Percentiles rank a stretch among this genome's conserved stretches.
These are phyloP conservation scores for Leptinotarsa peninsularis DNA, from an alignment of 2,888 invertebrate genomes.

Conservation along the genomic window DNA sequence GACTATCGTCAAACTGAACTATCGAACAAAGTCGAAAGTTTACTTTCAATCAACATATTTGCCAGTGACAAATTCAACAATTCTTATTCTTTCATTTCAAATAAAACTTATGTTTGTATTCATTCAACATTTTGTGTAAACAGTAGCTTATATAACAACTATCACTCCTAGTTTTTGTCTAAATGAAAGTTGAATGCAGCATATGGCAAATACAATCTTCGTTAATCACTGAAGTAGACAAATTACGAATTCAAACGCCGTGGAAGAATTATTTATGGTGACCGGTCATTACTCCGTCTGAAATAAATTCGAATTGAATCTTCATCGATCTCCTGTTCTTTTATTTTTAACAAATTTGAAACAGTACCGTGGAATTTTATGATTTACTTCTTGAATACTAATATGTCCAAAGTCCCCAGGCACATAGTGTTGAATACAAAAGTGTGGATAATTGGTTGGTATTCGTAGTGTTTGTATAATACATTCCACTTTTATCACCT, in stretches of 20 bases:
- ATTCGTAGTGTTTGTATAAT: background rate
- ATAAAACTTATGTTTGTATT: no score
- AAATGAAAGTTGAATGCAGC: background rate
- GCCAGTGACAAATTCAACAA: no score
- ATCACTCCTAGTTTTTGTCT: background rate
- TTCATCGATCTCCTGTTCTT: background rate
- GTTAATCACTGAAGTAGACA: background rate
- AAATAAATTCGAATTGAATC: background rate
- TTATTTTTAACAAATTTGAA: background rate
- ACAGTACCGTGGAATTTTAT: background rate
- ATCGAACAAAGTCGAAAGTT: no score
- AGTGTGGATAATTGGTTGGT: background rate
- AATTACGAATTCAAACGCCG: background rate
- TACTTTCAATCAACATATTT: no score
- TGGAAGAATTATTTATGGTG: background rate
- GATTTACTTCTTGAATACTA: background rate
- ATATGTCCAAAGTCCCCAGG: background rate
- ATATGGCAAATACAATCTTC: slow-evolving; percentile 10
- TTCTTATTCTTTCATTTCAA: no score
- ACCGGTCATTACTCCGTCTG: background rate
- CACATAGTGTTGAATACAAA: background rate
- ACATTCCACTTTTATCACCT: no score
- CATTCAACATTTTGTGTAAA: background rate
- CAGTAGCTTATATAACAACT: background rate
- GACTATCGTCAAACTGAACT: no score